A percentile compares a stretch with the other conserved stretches of the same genome.
Evolutionary conservation across 2,797 vertebrate species (phyloP).

Genomic region (Garrulus glandarius): DNA sequence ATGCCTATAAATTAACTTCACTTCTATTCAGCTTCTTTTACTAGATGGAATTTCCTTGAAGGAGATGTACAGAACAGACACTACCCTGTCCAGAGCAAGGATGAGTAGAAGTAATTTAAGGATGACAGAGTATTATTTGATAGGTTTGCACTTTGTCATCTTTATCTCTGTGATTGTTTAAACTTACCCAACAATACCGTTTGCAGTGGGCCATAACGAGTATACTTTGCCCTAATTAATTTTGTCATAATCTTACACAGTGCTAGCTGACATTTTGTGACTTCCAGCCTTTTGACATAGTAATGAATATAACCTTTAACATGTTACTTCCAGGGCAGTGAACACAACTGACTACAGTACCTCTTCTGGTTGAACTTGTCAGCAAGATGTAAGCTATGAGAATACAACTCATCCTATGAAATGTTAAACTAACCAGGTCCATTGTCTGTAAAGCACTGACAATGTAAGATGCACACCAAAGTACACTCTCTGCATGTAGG

Average conservation of each 20-base stretch:
- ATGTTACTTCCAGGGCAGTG: background rate
- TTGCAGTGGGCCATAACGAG: background rate
- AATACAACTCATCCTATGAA: background rate
- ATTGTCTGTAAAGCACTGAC: background rate
- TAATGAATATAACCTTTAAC: conserved; percentile 52
- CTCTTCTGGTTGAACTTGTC: background rate
- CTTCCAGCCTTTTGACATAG: conserved; percentile 20
- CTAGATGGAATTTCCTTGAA: background rate
- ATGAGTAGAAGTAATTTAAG: background rate
- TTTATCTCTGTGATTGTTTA: background rate
- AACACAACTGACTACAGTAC: background rate
- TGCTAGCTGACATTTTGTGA: conserved; percentile 27
- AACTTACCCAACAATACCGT: background rate
- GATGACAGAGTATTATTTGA: background rate
- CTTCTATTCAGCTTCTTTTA: background rate
- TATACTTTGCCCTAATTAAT: conserved; percentile 7
- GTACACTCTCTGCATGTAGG: background rate
- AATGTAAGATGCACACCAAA: background rate
- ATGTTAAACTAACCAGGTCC: background rate
- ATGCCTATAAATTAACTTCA: background rate
- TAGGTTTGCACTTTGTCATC: background rate
- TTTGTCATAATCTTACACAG: conserved; percentile 8
- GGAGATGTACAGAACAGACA: background rate
- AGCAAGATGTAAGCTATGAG: background rate
- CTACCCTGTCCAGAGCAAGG: background rate